A percentile compares a stretch with the other conserved stretches of the same genome.
Evolutionary conservation across 2,888 invertebrate species (phyloP).

Genomic region (Ypsolopha sequella): DNA sequence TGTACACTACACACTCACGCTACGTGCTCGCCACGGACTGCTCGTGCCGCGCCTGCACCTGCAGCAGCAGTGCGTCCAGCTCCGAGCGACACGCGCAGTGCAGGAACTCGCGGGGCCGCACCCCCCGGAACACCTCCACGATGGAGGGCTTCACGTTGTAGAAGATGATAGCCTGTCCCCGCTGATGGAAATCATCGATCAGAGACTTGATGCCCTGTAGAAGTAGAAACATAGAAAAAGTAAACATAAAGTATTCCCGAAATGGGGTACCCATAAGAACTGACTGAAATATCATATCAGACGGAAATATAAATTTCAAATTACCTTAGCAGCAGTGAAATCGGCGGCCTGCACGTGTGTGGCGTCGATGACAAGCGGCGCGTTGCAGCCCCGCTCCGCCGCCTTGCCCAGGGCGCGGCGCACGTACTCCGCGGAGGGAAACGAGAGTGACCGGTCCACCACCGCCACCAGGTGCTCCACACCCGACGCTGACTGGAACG

Average conservation of each 20-base stretch:
- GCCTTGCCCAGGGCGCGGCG: constrained; percentile 79
- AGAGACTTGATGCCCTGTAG: constrained; percentile 76
- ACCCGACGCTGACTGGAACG: constrained; percentile 42
- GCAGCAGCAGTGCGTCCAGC: constrained; percentile 37
- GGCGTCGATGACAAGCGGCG: constrained; percentile 85
- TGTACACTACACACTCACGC: neutral
- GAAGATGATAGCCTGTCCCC: constrained; percentile 79
- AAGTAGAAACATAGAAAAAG: no score
- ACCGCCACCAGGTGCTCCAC: constrained; percentile 70
- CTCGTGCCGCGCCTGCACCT: constrained; percentile 19
- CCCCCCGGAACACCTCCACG: constrained; percentile 77
- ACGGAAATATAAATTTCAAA: neutral
- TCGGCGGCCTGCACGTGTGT: constrained; percentile 85
- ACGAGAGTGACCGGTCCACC: constrained; percentile 79
- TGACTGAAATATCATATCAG: no score
- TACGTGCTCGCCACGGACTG: neutral
- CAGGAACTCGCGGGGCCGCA: constrained; percentile 76
- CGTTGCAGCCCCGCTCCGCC: constrained; percentile 49
- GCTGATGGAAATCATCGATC: constrained; percentile 76
- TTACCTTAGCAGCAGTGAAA: constrained; percentile 82
- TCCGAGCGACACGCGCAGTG: constrained; percentile 32
- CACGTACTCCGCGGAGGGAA: constrained; percentile 86
- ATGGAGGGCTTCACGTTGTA: constrained; percentile 82
- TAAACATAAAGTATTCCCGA: neutral
- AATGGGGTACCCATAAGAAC: no score